phyloP scores from a whole-genome alignment of 2,888 invertebrate genomes.

The Euplexia lucipara region DNA sequence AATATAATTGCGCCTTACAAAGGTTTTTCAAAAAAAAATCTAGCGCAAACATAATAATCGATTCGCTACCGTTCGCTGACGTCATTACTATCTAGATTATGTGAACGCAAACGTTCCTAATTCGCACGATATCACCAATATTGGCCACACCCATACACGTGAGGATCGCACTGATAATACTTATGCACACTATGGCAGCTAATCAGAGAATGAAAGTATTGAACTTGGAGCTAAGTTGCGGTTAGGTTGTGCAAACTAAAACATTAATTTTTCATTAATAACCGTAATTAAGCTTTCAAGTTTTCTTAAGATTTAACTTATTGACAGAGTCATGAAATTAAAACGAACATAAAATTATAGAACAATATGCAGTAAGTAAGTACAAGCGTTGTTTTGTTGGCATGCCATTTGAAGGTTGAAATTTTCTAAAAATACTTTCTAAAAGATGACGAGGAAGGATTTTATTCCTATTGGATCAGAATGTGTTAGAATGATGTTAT shows the following conservation, averaged over 20 bases:
- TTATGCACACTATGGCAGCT: constrained; percentile 2
- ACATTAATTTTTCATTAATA: neutral
- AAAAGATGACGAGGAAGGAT: too few species aligned
- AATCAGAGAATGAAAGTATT: constrained; percentile 14
- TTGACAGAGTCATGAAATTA: too few species aligned
- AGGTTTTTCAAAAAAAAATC: neutral
- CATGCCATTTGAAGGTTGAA: too few species aligned
- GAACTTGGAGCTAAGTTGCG: neutral
- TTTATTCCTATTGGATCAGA: neutral
- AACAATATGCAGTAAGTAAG: too few species aligned
- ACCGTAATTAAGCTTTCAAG: too few species aligned
- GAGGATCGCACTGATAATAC: constrained; percentile 37
- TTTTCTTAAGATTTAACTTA: neutral
- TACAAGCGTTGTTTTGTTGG: too few species aligned
- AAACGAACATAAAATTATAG: too few species aligned
- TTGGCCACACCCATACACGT: constrained; percentile 50
- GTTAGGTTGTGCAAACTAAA: neutral
- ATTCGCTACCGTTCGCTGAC: constrained; percentile 18
- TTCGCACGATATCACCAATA: constrained; percentile 35
- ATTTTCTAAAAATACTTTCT: too few species aligned
- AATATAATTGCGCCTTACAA: constrained; percentile 4
- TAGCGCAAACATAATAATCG: constrained; percentile 11
- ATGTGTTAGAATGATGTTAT: neutral
- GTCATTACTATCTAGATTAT: constrained; percentile 31
- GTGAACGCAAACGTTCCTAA: constrained; percentile 17